Base-by-base conservation (phyloP, 2,888 invertebrate genomes). In the Zaprionus obscuricornis region DNA sequence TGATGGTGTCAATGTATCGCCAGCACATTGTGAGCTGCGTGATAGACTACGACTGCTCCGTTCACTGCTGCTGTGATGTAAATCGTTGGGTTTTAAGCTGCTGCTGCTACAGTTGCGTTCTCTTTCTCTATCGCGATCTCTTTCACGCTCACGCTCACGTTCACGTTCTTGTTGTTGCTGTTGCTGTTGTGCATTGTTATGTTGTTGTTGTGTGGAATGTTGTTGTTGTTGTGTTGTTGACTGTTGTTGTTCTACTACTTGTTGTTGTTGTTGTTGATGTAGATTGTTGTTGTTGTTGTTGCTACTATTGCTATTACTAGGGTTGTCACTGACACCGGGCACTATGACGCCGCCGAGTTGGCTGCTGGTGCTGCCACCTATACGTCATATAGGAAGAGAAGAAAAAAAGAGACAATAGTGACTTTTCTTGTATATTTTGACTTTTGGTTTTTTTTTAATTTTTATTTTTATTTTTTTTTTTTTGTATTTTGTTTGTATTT, bases 361-460 rank as follows among this genome's bases (percentile, higher is more conserved):
- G 88, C 87, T 87, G 69, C 69, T 84, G 88, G 89, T 88, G 87
- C 89, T 88, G 88, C 88, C 90, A 89, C 90, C 89, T 89, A 89
- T 86, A 89, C 85, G 86, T 82, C 76, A 90, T 89, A 88, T 88
- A 89, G 90, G 89, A 89, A 90, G 90, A 89, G 89, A 90, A 90
- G 90, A 89, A 90, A 90, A 89, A 90, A 90, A 90, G 91, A 90
- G 91, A 90, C 90, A 90, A 90, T 89, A 90, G 91, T 90, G 90
- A 91, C 91, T 91, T 89, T 82, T 88, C 88, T n/a, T 88, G 88
- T 90, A 77, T 82, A 82, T 86, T 82, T n/a, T 81, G 66, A 88
- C 86, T 86, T 85, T 78, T 66, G 74, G 74, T 78, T 59, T 72
- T 54, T 59, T 74, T 56, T 29, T 42, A 10, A 24, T 20, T 14